Percentiles rank a stretch among this genome's conserved stretches.
phyloP scores from a whole-genome alignment of 2,113 vertebrate species.

The Rhipidura dahli region DNA sequence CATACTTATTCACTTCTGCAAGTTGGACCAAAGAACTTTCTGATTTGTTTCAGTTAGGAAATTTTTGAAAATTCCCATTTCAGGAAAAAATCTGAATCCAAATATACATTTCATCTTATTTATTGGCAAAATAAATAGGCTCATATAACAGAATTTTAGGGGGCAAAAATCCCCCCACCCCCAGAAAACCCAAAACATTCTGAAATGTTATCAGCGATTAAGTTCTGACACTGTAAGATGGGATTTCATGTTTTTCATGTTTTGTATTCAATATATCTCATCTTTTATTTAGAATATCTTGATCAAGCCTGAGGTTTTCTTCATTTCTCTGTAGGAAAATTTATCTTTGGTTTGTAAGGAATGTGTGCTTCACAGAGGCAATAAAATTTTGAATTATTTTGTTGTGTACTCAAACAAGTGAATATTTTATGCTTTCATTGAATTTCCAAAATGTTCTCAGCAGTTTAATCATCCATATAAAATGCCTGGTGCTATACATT shows the following conservation, averaged over 20 bases:
- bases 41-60: background rate
- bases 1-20: background rate
- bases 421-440: background rate
- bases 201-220: background rate
- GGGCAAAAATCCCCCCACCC: rapidly evolving
- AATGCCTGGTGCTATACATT: background rate
- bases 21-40: background rate
- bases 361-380: background rate
- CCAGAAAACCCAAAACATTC: rapidly evolving
- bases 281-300: background rate
- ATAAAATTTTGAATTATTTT: constrained; percentile 15
- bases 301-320: background rate
- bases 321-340: background rate
- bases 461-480: background rate
- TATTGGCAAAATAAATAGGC: background rate
- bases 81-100: background rate
- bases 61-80: background rate
- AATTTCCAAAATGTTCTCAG: background rate
- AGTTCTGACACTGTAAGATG: background rate
- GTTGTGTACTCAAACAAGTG: background rate
- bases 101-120: background rate
- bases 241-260: background rate
- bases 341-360: background rate
- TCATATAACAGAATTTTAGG: background rate
- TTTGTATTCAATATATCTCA: background rate